These are phyloP conservation scores for Hydrolagus colliei DNA, from an alignment of 2,797 vertebrate species.

Conservation along the genomic window DNA sequence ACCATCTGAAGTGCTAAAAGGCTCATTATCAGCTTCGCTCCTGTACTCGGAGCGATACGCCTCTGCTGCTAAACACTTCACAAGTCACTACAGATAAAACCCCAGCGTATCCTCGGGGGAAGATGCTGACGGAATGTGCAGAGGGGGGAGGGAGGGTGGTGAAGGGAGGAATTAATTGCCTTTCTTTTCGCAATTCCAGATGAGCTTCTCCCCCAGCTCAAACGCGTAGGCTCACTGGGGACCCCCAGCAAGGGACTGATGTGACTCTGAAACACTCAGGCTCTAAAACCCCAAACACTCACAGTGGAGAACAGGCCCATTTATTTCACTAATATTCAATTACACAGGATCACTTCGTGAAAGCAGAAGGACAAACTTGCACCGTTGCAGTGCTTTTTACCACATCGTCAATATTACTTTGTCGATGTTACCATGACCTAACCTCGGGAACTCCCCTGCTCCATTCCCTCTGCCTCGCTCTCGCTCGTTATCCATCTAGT, in stretches of 20 bases:
- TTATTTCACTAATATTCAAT: slow-evolving; percentile 28
- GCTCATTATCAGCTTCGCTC: slow-evolving; percentile 22
- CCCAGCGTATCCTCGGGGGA: slow-evolving; percentile 1
- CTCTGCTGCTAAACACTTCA: slow-evolving; percentile 5
- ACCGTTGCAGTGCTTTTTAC: too few species aligned
- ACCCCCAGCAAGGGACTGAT: slow-evolving; percentile 9
- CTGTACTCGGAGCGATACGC: not conserved
- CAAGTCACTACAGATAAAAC: slow-evolving; percentile 18
- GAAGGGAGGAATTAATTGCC: slow-evolving; percentile 27
- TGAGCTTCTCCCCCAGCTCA: slow-evolving; percentile 25
- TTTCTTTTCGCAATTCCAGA: slow-evolving; percentile 26
- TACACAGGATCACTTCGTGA: not conserved
- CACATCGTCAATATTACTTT: too few species aligned
- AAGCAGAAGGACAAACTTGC: too few species aligned
- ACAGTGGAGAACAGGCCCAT: not conserved
- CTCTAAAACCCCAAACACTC: not conserved
- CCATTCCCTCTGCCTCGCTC: too few species aligned
- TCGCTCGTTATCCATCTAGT: too few species aligned
- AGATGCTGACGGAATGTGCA: not conserved
- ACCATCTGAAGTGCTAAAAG: slow-evolving; percentile 7
- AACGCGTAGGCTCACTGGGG: slow-evolving; percentile 1
- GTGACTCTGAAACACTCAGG: slow-evolving; percentile 18
- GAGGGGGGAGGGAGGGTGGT: too few species aligned
- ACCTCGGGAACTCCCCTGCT: too few species aligned
- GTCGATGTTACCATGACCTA: too few species aligned